Percentiles rank a stretch among this genome's conserved stretches.
Evolutionary conservation across 1,140 invertebrate genomes (phyloP).

Genomic region (Bombus impatiens): DNA sequence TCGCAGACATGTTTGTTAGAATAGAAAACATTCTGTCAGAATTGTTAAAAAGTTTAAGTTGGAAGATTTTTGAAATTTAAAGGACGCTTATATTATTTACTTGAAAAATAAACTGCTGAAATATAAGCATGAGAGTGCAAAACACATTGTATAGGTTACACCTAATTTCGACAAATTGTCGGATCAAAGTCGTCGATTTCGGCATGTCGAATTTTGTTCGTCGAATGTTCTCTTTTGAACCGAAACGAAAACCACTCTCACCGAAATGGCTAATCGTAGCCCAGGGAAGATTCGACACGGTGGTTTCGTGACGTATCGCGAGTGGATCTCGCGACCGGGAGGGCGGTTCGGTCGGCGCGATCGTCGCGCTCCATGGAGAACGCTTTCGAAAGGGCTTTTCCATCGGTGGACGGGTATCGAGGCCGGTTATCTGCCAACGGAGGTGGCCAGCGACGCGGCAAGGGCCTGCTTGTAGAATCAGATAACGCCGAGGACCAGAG

Average conservation of each 20-base stretch:
- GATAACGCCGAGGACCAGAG: constrained; percentile 52
- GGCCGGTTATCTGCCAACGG: constrained; percentile 64
- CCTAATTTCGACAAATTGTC: background rate
- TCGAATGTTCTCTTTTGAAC: background rate
- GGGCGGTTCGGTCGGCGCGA: background rate
- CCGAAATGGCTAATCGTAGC: background rate
- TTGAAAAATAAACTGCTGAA: too few relatives aligned
- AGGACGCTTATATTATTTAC: too few relatives aligned
- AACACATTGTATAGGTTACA: too few relatives aligned
- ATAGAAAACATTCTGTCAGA: background rate
- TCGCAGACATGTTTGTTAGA: background rate
- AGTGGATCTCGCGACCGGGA: constrained; percentile 30
- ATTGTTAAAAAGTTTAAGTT: background rate
- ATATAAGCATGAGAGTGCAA: too few relatives aligned
- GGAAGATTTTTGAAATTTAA: background rate
- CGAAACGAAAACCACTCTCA: background rate
- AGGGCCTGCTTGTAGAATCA: constrained; percentile 55
- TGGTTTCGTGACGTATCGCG: background rate
- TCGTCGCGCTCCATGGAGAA: constrained; percentile 47
- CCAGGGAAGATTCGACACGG: background rate
- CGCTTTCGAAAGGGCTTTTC: constrained; percentile 60
- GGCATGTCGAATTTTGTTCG: background rate
- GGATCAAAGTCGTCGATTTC: background rate
- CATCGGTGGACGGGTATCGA: constrained; percentile 58
- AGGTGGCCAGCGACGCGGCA: constrained; percentile 56